A percentile compares a stretch with the other conserved stretches of the same genome.
These are phyloP conservation scores for Drosophila busckii DNA, from an alignment of 1,140 invertebrate genomes.

Conservation along the genomic window DNA sequence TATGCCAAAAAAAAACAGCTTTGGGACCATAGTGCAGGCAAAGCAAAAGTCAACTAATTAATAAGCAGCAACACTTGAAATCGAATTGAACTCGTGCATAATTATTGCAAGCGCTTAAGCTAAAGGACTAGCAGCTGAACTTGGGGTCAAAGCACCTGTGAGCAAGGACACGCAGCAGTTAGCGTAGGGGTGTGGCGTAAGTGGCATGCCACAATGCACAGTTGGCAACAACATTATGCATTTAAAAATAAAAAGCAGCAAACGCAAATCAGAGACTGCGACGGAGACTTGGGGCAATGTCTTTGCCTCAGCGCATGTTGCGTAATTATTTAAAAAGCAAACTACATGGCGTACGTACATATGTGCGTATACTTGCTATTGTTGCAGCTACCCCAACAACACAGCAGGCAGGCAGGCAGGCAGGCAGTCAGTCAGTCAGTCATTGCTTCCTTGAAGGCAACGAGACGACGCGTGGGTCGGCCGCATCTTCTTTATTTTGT, in stretches of 20 bases:
- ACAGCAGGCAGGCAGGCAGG: conserved; percentile 8
- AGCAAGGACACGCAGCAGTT: too few species aligned
- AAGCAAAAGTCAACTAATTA: too few species aligned
- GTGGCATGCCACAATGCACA: conserved; percentile 15
- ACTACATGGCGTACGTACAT: conserved; percentile 44
- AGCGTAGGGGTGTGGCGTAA: too few species aligned
- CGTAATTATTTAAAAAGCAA: conserved; percentile 58
- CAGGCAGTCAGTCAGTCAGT: conserved; percentile 7
- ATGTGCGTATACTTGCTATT: conserved; percentile 42
- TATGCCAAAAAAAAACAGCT: too few species aligned
- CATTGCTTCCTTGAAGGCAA: conserved; percentile 18
- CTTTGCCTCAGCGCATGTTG: conserved; percentile 28
- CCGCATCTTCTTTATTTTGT: conserved; percentile 60
- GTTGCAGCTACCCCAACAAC: conserved; percentile 16
- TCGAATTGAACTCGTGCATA: too few species aligned
- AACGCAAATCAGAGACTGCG: not conserved
- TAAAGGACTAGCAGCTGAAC: too few species aligned
- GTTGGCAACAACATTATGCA: conserved; percentile 21
- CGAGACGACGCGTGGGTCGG: too few species aligned
- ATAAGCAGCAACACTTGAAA: too few species aligned
- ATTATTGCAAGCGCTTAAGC: too few species aligned
- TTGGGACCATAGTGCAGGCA: too few species aligned
- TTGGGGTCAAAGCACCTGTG: too few species aligned
- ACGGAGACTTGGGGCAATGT: conserved; percentile 2
- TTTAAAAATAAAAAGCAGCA: too few species aligned